phyloP scores from a whole-genome alignment of 2,113 vertebrate genomes.

The Malurus alboscapulatus region DNA sequence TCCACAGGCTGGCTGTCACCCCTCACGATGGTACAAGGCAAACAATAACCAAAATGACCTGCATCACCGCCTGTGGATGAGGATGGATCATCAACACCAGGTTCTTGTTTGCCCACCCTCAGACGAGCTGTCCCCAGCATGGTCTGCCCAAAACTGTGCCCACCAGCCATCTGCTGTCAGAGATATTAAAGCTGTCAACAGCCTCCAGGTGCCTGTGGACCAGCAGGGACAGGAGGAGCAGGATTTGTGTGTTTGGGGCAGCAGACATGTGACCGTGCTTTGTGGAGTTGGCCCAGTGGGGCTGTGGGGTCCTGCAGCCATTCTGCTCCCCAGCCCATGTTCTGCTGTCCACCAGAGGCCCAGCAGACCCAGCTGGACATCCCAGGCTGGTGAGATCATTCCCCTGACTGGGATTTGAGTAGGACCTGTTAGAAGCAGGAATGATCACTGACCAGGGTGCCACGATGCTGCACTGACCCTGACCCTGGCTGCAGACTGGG shows the following conservation, averaged over 20 bases:
- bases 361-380: background rate
- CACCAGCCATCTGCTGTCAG: background rate
- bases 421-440: too few species aligned
- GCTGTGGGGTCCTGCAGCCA: background rate
- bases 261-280: background rate
- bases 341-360: background rate
- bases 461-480: accelerated
- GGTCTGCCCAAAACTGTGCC: background rate
- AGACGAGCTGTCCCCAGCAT: accelerated
- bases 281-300: background rate
- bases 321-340: background rate
- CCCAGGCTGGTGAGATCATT: background rate
- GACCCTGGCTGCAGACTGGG: background rate
- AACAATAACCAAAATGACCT: too few species aligned
- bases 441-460: background rate
- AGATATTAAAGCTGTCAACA: background rate
- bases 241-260: background rate
- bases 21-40: accelerated
- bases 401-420: too few species aligned
- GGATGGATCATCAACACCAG: background rate
- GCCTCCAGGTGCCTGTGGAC: background rate
- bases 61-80: background rate
- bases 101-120: accelerated
- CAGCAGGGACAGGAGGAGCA: accelerated
- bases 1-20: background rate